Conservation (phyloP, 2,797 vertebrate genomes). For the Lutjanus campechanus region DNA sequence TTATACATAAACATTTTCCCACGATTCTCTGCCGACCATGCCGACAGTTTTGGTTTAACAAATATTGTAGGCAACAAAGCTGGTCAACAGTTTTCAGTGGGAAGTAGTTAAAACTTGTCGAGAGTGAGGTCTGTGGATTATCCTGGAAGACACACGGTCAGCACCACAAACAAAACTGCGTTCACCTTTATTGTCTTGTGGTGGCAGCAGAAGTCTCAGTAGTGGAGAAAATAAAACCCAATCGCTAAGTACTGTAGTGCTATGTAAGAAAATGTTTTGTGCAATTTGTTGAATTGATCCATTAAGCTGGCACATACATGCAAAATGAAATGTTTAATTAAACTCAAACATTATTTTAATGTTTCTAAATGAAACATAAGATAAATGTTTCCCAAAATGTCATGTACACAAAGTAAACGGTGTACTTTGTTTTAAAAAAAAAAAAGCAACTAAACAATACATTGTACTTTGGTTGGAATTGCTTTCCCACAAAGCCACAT, state of each 20-base stretch:
- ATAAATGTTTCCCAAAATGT: conserved; percentile 24
- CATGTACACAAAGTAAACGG: conserved; percentile 39
- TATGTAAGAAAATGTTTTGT: conserved; percentile 2
- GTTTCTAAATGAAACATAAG: conserved; percentile 73
- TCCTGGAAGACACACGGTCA: conserved; percentile 41
- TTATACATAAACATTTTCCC: conserved; percentile 5
- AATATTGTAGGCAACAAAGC: conserved; percentile 7
- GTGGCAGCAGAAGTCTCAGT: conserved; percentile 15
- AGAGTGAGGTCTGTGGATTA: conserved; percentile 27
- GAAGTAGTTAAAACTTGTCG: conserved; percentile 6
- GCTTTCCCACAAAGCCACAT: conserved; percentile 33
- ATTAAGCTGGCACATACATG: conserved; percentile 53
- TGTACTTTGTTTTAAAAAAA: conserved; percentile 45
- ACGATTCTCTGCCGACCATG: conserved; percentile 13
- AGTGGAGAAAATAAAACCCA: conserved; percentile 23
- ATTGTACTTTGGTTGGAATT: conserved; percentile 45
- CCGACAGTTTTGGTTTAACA: not conserved
- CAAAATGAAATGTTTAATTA: conserved; percentile 75
- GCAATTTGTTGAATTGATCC: conserved; percentile 11
- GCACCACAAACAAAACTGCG: conserved; percentile 13
- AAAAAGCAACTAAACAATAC: conserved; percentile 31
- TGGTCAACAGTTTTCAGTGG: not conserved
- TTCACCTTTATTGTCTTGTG: conserved; percentile 10
- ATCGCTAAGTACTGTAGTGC: not conserved
- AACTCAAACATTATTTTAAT: conserved; percentile 72